These are phyloP conservation scores for Meloidogyne exigua DNA, from an alignment of 1,140 invertebrate species.

Conservation along the genomic window DNA sequence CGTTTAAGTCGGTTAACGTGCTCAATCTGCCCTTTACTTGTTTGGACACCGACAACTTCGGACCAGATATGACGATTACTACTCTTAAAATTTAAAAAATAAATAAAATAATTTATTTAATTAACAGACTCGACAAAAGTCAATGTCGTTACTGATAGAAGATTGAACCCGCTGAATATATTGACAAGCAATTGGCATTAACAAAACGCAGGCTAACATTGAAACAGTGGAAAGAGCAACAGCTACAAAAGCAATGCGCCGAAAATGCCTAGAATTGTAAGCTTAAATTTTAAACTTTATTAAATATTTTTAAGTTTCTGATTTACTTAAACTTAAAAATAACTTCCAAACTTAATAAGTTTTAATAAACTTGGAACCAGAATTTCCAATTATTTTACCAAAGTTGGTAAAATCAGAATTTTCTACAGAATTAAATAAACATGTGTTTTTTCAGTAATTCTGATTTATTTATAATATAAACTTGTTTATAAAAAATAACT, in stretches of 20 bases:
- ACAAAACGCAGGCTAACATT: conserved; percentile 56
- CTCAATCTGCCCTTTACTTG: conserved; percentile 51
- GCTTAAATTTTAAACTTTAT: background rate
- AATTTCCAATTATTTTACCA: too few relatives aligned
- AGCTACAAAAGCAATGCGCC: conserved; percentile 54
- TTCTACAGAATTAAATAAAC: too few relatives aligned
- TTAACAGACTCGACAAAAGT: conserved; percentile 55
- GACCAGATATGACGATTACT: conserved; percentile 61
- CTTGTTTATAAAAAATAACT: too few relatives aligned
- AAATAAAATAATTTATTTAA: background rate
- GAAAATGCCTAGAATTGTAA: conserved; percentile 38
- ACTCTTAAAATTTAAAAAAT: conserved; percentile 27
- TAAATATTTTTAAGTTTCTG: conserved; percentile 16
- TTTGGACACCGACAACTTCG: conserved; percentile 58
- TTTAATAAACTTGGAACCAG: background rate
- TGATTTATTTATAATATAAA: background rate
- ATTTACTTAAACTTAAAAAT: background rate
- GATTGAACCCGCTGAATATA: conserved; percentile 59
- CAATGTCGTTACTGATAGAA: conserved; percentile 52
- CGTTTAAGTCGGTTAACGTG: conserved; percentile 53
- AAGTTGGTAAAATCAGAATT: background rate
- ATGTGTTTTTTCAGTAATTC: too few relatives aligned
- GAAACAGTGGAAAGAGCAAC: conserved; percentile 62
- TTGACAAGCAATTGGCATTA: conserved; percentile 60
- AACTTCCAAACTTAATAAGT: background rate